Evolutionary conservation across 2,888 invertebrate species (phyloP).

Genomic region (Pandemis corylana): DNA sequence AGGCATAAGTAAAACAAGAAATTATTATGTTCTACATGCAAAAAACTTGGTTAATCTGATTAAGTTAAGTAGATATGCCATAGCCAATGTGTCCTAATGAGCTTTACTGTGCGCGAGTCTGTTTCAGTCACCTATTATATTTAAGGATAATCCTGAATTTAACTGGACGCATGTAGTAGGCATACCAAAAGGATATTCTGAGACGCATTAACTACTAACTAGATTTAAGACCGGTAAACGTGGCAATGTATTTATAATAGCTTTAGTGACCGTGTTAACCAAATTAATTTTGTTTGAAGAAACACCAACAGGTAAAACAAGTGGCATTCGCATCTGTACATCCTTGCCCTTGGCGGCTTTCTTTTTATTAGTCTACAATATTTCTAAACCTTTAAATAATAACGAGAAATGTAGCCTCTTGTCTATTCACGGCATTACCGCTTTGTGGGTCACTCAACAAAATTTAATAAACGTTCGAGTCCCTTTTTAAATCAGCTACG

Average conservation of each 20-base stretch:
- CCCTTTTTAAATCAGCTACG: slow-evolving; percentile 52
- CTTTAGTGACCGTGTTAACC: neutral
- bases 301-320: neutral
- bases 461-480: neutral
- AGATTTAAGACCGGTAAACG: neutral
- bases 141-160: neutral
- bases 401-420: neutral
- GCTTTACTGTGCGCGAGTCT: neutral
- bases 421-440: neutral
- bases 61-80: neutral
- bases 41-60: slow-evolving; percentile 3
- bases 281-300: neutral
- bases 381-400: neutral
- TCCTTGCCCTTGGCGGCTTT: neutral
- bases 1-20: too few relatives aligned
- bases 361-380: neutral
- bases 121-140: neutral
- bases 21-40: neutral
- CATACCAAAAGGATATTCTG: neutral
- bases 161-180: neutral
- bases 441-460: neutral
- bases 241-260: neutral
- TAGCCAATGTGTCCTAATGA: slow-evolving; percentile 4
- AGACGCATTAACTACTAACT: neutral
- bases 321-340: neutral